These are phyloP conservation scores for Microlaimidae sp. DNA, from an alignment of 2,888 invertebrate species.

Conservation along the genomic window DNA sequence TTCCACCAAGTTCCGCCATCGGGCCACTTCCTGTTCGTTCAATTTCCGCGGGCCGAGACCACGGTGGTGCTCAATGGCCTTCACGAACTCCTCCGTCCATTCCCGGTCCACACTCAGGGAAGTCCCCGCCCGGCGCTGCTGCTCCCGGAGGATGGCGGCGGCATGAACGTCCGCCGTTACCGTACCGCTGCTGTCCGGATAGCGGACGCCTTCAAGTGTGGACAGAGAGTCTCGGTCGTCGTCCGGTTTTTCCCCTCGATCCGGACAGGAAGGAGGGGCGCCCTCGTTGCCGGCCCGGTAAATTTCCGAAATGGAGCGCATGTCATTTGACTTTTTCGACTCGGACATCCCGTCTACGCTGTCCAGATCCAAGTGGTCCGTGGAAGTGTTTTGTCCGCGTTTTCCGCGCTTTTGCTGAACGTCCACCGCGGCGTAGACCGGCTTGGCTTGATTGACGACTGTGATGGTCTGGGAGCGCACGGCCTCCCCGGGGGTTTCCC, in stretches of 20 bases:
- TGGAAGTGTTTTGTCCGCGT: not conserved
- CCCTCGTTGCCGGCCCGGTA: too few species aligned
- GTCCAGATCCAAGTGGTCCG: not conserved
- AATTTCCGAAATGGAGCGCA: not conserved
- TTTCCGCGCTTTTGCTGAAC: not conserved
- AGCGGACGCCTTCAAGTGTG: not conserved
- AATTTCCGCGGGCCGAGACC: not conserved
- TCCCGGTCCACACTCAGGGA: not conserved
- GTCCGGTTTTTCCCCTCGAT: not conserved
- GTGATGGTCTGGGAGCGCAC: too few species aligned
- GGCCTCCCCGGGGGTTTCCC: too few species aligned
- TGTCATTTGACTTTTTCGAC: not conserved
- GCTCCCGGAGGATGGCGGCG: not conserved
- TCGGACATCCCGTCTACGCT: not conserved
- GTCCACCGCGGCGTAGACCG: too few species aligned
- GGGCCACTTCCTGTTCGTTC: not conserved
- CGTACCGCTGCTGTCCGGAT: not conserved
- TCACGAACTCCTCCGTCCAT: not conserved
- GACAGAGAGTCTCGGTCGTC: not conserved
- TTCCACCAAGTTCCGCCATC: conserved; percentile 6
- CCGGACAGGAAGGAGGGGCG: too few species aligned
- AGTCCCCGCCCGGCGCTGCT: too few species aligned
- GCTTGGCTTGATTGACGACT: too few species aligned
- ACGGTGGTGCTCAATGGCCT: not conserved
- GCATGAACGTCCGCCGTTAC: not conserved